These are phyloP conservation scores for Takifugu flavidus DNA, from an alignment of 2,113 vertebrate species.

Conservation along the genomic window DNA sequence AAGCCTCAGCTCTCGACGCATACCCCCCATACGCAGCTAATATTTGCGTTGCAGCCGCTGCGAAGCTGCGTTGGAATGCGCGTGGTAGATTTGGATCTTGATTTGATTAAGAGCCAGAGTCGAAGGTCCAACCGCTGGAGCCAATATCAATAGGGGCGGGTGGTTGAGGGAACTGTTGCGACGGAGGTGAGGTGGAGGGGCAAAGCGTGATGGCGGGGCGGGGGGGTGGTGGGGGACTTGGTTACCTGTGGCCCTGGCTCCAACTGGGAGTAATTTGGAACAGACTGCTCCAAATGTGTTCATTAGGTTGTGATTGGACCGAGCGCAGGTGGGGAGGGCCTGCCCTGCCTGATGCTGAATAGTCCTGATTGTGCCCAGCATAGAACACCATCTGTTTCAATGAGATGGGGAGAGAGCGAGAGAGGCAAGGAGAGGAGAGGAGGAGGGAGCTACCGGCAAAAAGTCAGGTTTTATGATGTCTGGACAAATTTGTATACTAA, in stretches of 20 bases:
- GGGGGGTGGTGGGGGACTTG: conserved; percentile 26
- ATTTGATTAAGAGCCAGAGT: conserved; percentile 73
- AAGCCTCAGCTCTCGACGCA: conserved; percentile 64
- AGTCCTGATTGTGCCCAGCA: conserved; percentile 88
- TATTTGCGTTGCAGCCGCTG: conserved; percentile 44
- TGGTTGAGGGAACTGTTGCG: conserved; percentile 48
- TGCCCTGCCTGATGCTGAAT: conserved; percentile 85
- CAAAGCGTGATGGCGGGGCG: conserved; percentile 31
- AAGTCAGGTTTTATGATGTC: conserved; percentile 65
- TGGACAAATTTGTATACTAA: conserved; percentile 45
- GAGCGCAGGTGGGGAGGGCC: conserved; percentile 88
- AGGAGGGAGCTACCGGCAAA: conserved; percentile 48
- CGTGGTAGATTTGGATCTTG: conserved; percentile 73
- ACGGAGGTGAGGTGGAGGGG: conserved; percentile 49
- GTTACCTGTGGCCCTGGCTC: conserved; percentile 85
- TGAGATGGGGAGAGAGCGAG: conserved; percentile 50
- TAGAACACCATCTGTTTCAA: conserved; percentile 92
- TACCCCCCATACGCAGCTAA: conserved; percentile 63
- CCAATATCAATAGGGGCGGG: conserved; percentile 37
- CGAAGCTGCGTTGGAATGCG: conserved; percentile 63
- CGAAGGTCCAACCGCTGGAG: conserved; percentile 46
- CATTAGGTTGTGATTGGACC: conserved; percentile 88
- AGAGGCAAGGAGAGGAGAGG: conserved; percentile 1
- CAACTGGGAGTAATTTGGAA: conserved; percentile 95
- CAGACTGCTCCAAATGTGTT: conserved; percentile 90